Percentiles rank a stretch among this genome's conserved stretches.
Evolutionary conservation across 2,797 vertebrate genomes (phyloP).

Genomic region (Octomys mimax): DNA sequence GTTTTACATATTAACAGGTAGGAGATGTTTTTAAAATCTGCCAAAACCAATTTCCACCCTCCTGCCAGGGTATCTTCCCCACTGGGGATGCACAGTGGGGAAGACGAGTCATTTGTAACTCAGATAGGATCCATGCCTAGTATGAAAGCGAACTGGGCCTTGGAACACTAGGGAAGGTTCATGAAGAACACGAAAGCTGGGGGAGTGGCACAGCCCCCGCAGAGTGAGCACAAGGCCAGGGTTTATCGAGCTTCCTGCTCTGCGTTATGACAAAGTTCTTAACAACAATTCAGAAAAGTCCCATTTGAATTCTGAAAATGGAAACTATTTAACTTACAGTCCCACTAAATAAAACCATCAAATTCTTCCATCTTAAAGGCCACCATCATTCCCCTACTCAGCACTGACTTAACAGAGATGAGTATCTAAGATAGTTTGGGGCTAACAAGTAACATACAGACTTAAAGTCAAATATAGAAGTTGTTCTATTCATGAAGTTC

Average conservation of each 20-base stretch:
- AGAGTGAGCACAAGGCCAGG: neutral
- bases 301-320: neutral
- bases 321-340: neutral
- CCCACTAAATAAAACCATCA: neutral
- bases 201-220: neutral
- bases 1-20: conserved; percentile 3
- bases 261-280: neutral
- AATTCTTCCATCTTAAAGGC: neutral
- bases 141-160: conserved; percentile 39
- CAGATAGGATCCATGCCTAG: neutral
- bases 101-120: conserved; percentile 32
- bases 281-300: neutral
- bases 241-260: neutral
- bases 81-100: neutral
- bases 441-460: neutral
- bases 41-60: neutral
- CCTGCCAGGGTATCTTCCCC: neutral
- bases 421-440: conserved; percentile 10
- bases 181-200: neutral
- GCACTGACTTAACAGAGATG: neutral
- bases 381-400: neutral
- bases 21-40: neutral
- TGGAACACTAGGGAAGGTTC: neutral
- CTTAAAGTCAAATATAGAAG: conserved; percentile 48
- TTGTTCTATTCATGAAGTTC: neutral